Percentiles rank a stretch among this genome's conserved stretches.
Conservation (phyloP, 2,797 vertebrate species). For the Coregonus suidteri region DNA sequence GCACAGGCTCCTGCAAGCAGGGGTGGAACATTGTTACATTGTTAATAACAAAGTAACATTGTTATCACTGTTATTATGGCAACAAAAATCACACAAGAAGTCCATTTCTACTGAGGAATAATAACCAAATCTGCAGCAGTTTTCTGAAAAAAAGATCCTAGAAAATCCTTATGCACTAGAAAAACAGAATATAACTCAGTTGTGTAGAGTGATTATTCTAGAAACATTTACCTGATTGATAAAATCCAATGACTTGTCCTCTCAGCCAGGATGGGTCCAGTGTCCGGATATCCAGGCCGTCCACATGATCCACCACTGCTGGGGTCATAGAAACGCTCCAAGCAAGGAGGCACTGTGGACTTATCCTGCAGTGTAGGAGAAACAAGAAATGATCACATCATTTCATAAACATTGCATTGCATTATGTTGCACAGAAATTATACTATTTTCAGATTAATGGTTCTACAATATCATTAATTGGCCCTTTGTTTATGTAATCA, state of each 20-base stretch:
- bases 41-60: background rate
- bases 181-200: no score
- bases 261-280: slow-evolving; percentile 93
- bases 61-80: background rate
- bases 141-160: no score
- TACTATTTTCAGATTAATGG: no score
- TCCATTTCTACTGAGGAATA: background rate
- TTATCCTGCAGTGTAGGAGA: slow-evolving; percentile 79
- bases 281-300: slow-evolving; percentile 83
- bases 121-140: background rate
- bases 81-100: background rate
- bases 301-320: slow-evolving; percentile 81
- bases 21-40: background rate
- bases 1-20: slow-evolving; percentile 85
- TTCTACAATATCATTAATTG: no score
- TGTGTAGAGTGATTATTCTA: background rate
- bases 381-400: background rate
- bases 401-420: background rate
- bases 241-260: slow-evolving; percentile 89
- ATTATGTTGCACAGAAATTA: no score
- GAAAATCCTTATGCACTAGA: no score
- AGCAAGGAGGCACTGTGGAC: slow-evolving; percentile 90
- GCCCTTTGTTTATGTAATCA: no score
- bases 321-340: slow-evolving; percentile 96
- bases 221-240: slow-evolving; percentile 87